Evolutionary conservation across 92 coral and sea anemone species (phyloP).

Genomic region (Palythoa heliodiscus): DNA sequence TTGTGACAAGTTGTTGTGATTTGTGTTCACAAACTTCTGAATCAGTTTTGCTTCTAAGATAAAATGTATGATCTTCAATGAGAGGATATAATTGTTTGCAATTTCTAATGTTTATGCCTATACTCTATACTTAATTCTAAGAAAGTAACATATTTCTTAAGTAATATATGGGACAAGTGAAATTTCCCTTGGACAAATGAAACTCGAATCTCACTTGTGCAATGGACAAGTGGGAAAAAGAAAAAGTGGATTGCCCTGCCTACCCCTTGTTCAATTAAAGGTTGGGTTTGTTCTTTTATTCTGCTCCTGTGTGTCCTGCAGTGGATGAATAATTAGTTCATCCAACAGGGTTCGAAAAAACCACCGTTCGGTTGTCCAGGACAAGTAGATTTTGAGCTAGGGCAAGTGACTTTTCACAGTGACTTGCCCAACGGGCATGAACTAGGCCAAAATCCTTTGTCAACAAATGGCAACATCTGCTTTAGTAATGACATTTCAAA

Average conservation of each 20-base stretch:
- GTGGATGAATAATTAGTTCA: too few species aligned
- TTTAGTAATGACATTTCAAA: too few species aligned
- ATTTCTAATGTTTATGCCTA: neutral
- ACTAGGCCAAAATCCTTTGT: too few species aligned
- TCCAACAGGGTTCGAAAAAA: too few species aligned
- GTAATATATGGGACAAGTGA: neutral
- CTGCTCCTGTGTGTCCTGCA: too few species aligned
- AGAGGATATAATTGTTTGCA: neutral
- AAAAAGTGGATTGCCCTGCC: neutral
- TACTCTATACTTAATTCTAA: neutral
- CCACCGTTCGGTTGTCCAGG: too few species aligned
- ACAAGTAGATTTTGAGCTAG: too few species aligned
- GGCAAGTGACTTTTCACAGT: too few species aligned
- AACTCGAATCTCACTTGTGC: neutral
- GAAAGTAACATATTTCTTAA: constrained; percentile 7
- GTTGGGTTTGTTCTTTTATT: too few species aligned
- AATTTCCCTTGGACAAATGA: neutral
- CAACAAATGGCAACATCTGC: too few species aligned
- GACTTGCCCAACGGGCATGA: too few species aligned
- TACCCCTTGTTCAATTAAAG: too few species aligned
- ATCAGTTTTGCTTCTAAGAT: neutral
- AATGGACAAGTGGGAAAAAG: neutral
- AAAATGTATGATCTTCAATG: neutral
- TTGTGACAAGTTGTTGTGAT: neutral
- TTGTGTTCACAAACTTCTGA: constrained; percentile 2